Evolutionary conservation across 2,113 vertebrate genomes (phyloP), one percentile per base, ranked within the genome.

Genomic region (Aplodontia rufa): DNA sequence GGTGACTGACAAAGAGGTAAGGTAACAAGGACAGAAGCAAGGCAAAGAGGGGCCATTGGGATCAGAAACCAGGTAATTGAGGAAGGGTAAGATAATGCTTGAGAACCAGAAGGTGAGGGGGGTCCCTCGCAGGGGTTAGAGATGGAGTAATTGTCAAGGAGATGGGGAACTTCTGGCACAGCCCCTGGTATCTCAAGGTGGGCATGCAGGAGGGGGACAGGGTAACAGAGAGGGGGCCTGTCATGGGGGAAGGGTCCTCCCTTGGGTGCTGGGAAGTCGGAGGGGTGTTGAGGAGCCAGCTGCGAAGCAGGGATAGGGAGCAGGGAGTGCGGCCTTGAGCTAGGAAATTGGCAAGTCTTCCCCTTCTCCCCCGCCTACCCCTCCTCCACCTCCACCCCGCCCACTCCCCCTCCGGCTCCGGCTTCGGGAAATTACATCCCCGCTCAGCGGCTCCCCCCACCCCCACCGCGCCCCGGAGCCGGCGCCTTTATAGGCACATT

Each of bases 401-500:
- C 95, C 95, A 96, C 95, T 95, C 96, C 95, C 93, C 93, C 96
- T 96, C 93, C 60, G 55, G 96, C 92, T 96, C 95, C 60, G 80
- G 93, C 97, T 96, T 96, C 96, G 97, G 97, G 97, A 97, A 97
- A 97, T 97, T 97, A 97, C 97, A 97, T 97, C 96, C 90, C 94
- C 0, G 95, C 96, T 92, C 93, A 53, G 86, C 86, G 66, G 78
- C 93, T 84, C 90, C 68, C 14, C 62, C 79, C 26, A 5, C 83
- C 94, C 17, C 58, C 84, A 71, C 89, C 71, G 87, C 96, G 96
- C 97, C 96, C 97, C 68, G 66, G 97, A 97, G 97, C 97, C 93
- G 79, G 95, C 87, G 97, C 97, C 97, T 97, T 97, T 97, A 97
- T 97, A 96, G 97, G 97, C 97, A 97, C 97, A 97, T 97, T 97